Base-by-base conservation (phyloP, 1,140 invertebrate species). In the Eueides isabella region DNA sequence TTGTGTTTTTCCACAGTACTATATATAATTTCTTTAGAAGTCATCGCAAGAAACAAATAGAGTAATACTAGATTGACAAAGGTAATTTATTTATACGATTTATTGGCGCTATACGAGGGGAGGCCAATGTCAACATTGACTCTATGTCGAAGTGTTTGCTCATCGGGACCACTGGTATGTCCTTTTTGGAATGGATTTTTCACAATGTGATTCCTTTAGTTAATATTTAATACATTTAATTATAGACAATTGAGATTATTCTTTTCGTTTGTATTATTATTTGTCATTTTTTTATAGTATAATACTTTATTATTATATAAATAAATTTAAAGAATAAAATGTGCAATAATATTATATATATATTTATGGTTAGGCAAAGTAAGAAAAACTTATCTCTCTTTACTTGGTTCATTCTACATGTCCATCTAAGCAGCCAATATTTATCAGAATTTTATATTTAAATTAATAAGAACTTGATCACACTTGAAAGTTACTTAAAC, bases 71-170 rank as follows among this genome's bases (percentile, higher is more conserved):
- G 82, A 90, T 87, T 91, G 90, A 87, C 89, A 87, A 80, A 81
- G 78, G 85, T 91, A 91, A 92, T 92, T 89, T 91, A 92, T 91
- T 92, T 91, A 90, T 89, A 76, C 80, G 85, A 86, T 91, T 90
- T 88, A 85, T 87, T 87, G 81, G 77, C 78, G 82, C 79, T 68
- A 64, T 76, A 78, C 67, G 76, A 82, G 81, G 84, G 84, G 85
- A 82, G 84, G 67, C 55, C 73, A 74, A 74, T 81, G 87, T 90
- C 84, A 91, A 91, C 87, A 91, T 90, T 90, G 86, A 87, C 89
- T 90, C 83, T 80, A 74, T 89, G 85, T 89, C 83, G 85, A 89
- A 88, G 84, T 92, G 87, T 92, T 90, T 92, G 85, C 86, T 72
- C 84, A 82, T 81, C 78, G 78, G 77, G 73, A 65, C 75, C 74